Conservation (phyloP, 2,888 invertebrate genomes). For the Antheraea yamamai region DNA sequence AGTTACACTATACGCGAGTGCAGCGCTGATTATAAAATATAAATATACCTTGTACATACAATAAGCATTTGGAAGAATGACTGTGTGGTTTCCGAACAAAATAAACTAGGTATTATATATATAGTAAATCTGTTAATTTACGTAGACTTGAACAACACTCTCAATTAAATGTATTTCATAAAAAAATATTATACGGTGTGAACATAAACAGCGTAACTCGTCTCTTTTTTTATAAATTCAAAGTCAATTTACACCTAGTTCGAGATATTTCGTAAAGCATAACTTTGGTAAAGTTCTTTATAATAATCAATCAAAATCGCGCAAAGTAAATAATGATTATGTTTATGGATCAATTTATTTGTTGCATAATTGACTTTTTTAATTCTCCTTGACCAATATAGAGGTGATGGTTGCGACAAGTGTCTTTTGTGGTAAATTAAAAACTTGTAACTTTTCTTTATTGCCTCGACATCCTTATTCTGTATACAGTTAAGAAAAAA, state of each 20-base stretch:
- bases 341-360: neutral
- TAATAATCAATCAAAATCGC: neutral
- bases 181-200: neutral
- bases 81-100: neutral
- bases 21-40: too few relatives aligned
- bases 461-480: constrained; percentile 11
- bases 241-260: neutral
- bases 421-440: constrained; percentile 26
- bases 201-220: neutral
- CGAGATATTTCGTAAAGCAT: neutral
- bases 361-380: constrained; percentile 13
- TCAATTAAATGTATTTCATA: neutral
- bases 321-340: neutral
- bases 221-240: neutral
- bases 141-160: neutral
- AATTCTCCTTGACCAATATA: constrained; percentile 44
- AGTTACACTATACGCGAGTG: too few relatives aligned
- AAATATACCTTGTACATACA: neutral
- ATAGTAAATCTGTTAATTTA: neutral
- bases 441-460: constrained; percentile 11
- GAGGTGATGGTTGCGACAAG: constrained; percentile 34
- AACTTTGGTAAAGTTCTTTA: neutral
- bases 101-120: neutral
- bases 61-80: neutral
- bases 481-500: neutral